Conservation (phyloP, 2,888 invertebrate species). For the Criorhina ranunculi region DNA sequence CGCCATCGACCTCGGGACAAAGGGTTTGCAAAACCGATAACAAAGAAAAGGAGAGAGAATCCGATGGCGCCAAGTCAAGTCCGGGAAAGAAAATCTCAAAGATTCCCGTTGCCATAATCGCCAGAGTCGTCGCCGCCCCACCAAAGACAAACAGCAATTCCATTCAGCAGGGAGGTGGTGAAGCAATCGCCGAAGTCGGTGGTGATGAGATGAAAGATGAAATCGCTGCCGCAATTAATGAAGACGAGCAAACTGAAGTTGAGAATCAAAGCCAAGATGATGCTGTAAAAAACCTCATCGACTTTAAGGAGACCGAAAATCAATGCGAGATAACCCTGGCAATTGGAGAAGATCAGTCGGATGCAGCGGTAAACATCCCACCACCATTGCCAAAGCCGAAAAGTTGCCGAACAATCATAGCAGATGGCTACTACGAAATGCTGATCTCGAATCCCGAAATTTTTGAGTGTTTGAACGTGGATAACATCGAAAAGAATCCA, state of each 20-base stretch:
- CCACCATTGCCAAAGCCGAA: constrained; percentile 85
- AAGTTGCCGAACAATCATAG: constrained; percentile 88
- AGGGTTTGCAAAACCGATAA: constrained; percentile 74
- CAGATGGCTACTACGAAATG: constrained; percentile 92
- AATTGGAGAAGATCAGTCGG: constrained; percentile 82
- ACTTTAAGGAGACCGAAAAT: constrained; percentile 75
- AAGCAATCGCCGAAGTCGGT: constrained; percentile 83
- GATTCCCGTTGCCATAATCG: constrained; percentile 81
- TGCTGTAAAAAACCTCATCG: constrained; percentile 73
- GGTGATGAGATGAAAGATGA: constrained; percentile 83
- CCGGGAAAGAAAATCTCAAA: constrained; percentile 84
- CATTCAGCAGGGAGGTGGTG: constrained; percentile 84
- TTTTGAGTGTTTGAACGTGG: constrained; percentile 91
- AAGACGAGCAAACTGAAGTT: constrained; percentile 79
- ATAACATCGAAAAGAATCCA: constrained; percentile 93
- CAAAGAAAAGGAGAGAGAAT: constrained; percentile 77
- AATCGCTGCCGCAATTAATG: constrained; percentile 83
- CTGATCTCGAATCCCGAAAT: constrained; percentile 92
- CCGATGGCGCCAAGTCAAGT: constrained; percentile 80
- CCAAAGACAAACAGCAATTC: constrained; percentile 78
- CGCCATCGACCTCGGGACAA: constrained; percentile 79
- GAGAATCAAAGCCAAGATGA: constrained; percentile 73
- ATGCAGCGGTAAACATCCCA: constrained; percentile 78
- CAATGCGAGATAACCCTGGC: constrained; percentile 47
- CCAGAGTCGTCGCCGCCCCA: constrained; percentile 40